These are phyloP conservation scores for Corythornis vintsioides DNA, from an alignment of 2,113 vertebrate genomes.

Conservation along the genomic window DNA sequence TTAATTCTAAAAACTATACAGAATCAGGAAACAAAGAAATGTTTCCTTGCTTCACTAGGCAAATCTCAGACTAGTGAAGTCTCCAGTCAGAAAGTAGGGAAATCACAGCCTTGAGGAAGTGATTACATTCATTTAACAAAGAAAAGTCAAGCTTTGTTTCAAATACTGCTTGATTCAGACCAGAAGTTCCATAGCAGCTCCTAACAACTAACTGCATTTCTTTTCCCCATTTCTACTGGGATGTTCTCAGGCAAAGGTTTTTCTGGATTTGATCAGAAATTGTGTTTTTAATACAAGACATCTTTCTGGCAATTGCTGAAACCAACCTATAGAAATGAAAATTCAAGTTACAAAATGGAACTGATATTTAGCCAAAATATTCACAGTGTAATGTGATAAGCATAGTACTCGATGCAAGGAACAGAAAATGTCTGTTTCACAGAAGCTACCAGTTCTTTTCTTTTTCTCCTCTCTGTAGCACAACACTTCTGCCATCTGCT, in stretches of 20 bases:
- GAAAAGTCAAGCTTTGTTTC: neutral
- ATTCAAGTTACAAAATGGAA: neutral
- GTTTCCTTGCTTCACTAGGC: neutral
- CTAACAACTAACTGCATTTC: neutral
- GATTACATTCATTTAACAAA: neutral
- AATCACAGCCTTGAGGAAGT: neutral
- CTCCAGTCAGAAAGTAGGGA: neutral
- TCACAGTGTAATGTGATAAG: neutral
- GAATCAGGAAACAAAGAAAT: neutral
- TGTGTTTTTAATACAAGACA: neutral
- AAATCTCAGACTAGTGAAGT: neutral
- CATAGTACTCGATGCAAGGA: conserved; percentile 5
- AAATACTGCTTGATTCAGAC: neutral
- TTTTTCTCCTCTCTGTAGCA: neutral
- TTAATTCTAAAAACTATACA: neutral
- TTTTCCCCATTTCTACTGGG: neutral
- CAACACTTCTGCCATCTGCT: conserved; percentile 27
- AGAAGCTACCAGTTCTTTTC: neutral
- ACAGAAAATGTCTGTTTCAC: neutral
- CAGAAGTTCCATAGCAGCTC: neutral
- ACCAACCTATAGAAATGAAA: neutral
- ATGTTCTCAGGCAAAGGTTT: neutral
- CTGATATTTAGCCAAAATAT: neutral
- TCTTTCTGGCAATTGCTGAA: neutral
- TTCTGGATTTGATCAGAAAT: neutral